Conservation (phyloP, 92 coral and sea anemone genomes). For the Isaurus tuberculatus region DNA sequence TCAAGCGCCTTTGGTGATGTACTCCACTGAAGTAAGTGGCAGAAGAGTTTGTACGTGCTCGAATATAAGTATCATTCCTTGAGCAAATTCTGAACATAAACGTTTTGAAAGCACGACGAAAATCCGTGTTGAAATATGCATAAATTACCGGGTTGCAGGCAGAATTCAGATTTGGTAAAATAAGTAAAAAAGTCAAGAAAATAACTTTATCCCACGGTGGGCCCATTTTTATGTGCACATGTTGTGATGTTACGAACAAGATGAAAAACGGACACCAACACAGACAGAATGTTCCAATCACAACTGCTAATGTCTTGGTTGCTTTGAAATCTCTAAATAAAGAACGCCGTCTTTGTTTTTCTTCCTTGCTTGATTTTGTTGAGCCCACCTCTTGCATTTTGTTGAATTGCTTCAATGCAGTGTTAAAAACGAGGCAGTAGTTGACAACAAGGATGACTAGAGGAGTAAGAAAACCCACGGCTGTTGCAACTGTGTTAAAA, state of each 20-base stretch:
- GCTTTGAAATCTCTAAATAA: slow-evolving; percentile 87
- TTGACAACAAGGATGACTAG: slow-evolving; percentile 73
- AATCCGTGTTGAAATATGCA: slow-evolving; percentile 91
- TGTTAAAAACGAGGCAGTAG: slow-evolving; percentile 81
- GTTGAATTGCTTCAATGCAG: slow-evolving; percentile 88
- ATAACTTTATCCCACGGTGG: slow-evolving; percentile 46
- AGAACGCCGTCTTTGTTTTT: slow-evolving; percentile 64
- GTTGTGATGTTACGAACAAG: slow-evolving; percentile 74
- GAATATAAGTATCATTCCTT: slow-evolving; percentile 1
- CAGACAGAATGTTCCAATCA: slow-evolving; percentile 87
- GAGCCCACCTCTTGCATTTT: slow-evolving; percentile 72
- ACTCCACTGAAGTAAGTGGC: neutral
- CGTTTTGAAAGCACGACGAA: slow-evolving; percentile 88
- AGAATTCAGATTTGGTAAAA: slow-evolving; percentile 89
- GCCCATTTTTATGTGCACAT: slow-evolving; percentile 31
- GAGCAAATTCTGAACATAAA: slow-evolving; percentile 59
- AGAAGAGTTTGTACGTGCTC: slow-evolving; percentile 10
- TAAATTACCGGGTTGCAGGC: slow-evolving; percentile 96
- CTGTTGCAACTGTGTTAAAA: slow-evolving; percentile 91
- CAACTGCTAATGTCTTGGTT: slow-evolving; percentile 91
- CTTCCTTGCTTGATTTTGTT: slow-evolving; percentile 58
- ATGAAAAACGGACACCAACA: slow-evolving; percentile 98
- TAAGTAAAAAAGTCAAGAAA: slow-evolving; percentile 46
- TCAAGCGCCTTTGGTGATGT: neutral
- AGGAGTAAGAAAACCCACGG: slow-evolving; percentile 86